These are phyloP conservation scores for Callipepla squamata DNA, from an alignment of 2,113 vertebrate genomes.

Conservation along the genomic window DNA sequence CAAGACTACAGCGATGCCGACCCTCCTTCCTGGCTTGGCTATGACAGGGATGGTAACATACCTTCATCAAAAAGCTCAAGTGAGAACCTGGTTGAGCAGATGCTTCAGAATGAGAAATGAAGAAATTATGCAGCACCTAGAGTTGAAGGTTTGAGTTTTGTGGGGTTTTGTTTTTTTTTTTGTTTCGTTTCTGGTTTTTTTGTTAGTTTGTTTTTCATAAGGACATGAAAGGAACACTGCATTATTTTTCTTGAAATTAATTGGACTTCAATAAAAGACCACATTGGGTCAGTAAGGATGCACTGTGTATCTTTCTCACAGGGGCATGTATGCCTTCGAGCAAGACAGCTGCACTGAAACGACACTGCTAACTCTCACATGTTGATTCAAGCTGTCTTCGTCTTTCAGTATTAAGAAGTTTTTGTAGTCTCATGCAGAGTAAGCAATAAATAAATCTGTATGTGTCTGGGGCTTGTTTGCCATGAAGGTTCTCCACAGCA, in stretches of 20 bases:
- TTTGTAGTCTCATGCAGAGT: neutral
- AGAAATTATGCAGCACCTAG: neutral
- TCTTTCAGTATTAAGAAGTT: neutral
- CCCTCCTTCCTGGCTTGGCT: slow-evolving; percentile 74
- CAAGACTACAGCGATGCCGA: slow-evolving; percentile 76
- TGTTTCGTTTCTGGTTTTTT: neutral
- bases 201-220: neutral
- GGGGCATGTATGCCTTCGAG: neutral
- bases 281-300: neutral
- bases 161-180: neutral
- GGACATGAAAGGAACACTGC: neutral
- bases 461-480: neutral
- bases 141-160: neutral
- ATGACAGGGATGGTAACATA: slow-evolving; percentile 26
- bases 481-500: neutral
- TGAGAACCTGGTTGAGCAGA: slow-evolving; percentile 8
- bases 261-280: slow-evolving; percentile 1
- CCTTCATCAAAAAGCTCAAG: neutral
- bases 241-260: slow-evolving; percentile 20
- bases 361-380: neutral
- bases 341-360: neutral
- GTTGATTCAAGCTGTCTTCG: neutral
- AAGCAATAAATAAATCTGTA: neutral
- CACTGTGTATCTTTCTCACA: neutral
- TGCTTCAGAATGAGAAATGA: neutral